These are phyloP conservation scores for Carassius auratus DNA, from an alignment of 2,113 vertebrate genomes.

Conservation along the genomic window DNA sequence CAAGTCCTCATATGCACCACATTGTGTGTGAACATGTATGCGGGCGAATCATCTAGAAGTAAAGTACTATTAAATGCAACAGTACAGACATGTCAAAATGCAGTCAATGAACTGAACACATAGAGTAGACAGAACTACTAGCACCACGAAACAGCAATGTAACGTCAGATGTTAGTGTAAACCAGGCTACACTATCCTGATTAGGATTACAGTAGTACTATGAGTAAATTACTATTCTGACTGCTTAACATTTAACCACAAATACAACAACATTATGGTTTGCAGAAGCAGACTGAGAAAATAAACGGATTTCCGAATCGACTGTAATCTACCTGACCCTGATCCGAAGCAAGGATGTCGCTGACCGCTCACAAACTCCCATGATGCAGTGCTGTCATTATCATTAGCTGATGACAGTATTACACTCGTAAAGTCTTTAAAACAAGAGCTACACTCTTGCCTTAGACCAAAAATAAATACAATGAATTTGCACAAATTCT, in stretches of 20 bases:
- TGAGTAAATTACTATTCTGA: not conserved
- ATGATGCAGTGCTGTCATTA: not conserved
- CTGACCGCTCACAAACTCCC: not conserved
- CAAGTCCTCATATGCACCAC: constrained; percentile 35
- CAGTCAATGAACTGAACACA: not conserved
- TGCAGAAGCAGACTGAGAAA: constrained; percentile 17
- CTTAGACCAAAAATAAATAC: not conserved
- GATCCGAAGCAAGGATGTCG: constrained; percentile 27
- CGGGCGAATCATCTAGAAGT: not conserved
- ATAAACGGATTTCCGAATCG: constrained; percentile 40
- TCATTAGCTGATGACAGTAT: constrained; percentile 4
- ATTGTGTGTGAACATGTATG: not conserved
- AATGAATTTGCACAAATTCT: not conserved
- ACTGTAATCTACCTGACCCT: constrained; percentile 56
- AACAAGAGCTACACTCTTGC: not conserved
- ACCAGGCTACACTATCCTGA: not conserved
- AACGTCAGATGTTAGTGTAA: not conserved
- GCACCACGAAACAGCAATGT: not conserved
- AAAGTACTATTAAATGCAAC: not conserved
- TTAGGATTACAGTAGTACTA: not conserved
- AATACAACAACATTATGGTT: not conserved
- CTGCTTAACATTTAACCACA: not conserved
- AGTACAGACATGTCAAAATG: not conserved
- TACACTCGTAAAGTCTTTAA: not conserved
- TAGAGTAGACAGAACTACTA: not conserved